Conservation (phyloP, 2,888 invertebrate species). For the Xestoiulus laeticollis region DNA sequence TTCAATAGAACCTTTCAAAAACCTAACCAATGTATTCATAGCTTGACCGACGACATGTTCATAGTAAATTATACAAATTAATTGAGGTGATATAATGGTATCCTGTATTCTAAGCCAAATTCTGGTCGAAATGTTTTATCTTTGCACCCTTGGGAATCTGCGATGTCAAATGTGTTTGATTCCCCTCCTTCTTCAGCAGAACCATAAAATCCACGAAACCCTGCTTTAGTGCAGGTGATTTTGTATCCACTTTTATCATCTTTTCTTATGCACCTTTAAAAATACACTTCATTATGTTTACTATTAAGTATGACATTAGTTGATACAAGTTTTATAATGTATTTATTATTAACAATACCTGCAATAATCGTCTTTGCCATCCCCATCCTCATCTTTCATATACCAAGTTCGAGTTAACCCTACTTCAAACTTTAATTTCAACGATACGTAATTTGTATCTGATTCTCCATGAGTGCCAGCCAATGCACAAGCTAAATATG, state of each 20-base stretch:
- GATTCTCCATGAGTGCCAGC: slow-evolving; percentile 29
- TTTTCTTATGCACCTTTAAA: background rate
- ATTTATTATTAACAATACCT: background rate
- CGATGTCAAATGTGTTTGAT: background rate
- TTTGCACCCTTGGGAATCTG: slow-evolving; percentile 6
- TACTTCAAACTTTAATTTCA: background rate
- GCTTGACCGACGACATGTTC: background rate
- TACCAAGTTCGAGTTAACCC: background rate
- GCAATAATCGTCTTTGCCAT: slow-evolving; percentile 45
- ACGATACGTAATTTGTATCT: slow-evolving; percentile 21
- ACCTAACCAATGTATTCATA: background rate
- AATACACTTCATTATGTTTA: background rate
- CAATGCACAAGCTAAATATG: slow-evolving; percentile 6
- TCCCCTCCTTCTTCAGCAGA: slow-evolving; percentile 31
- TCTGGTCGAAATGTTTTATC: background rate
- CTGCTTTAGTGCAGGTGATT: slow-evolving; percentile 50
- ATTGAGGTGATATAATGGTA: background rate
- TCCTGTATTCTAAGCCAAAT: slow-evolving; percentile 20
- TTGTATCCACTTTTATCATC: background rate
- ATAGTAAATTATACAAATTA: background rate
- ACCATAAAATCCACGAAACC: slow-evolving; percentile 39
- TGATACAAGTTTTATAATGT: background rate
- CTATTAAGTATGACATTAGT: background rate
- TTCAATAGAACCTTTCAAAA: background rate
- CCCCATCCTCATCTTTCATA: slow-evolving; percentile 40